Evolutionary conservation across 2,888 invertebrate genomes (phyloP).

Genomic region (Stegophylla sp.): DNA sequence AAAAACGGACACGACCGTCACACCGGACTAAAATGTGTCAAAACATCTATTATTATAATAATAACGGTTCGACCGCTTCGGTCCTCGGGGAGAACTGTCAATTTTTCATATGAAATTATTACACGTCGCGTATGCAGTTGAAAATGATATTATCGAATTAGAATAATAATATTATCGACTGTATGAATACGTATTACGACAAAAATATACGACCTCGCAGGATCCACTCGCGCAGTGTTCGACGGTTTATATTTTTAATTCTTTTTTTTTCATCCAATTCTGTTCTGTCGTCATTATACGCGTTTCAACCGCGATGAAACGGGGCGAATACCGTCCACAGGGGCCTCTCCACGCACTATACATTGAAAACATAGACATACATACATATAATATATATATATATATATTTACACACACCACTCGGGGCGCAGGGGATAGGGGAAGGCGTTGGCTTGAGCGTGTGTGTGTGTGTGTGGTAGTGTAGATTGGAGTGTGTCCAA

Average conservation of each 20-base stretch:
- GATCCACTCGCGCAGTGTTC: neutral
- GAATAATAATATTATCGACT: slow-evolving; percentile 15
- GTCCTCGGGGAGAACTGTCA: neutral
- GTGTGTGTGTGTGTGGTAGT: slow-evolving; percentile 2
- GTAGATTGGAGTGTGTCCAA: slow-evolving; percentile 54
- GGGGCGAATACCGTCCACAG: neutral
- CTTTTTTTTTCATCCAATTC: slow-evolving; percentile 12
- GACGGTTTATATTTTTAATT: neutral
- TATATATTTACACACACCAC: neutral
- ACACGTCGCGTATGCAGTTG: neutral
- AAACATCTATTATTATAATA: neutral
- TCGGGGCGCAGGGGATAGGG: neutral
- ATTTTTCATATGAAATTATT: slow-evolving; percentile 18
- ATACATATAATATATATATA: no score
- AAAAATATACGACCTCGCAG: neutral
- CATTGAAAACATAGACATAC: neutral
- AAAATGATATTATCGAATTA: slow-evolving; percentile 5
- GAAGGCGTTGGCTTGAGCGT: neutral
- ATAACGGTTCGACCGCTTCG: neutral
- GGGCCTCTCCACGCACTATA: no score
- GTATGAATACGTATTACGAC: neutral
- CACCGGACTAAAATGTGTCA: neutral
- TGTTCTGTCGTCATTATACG: slow-evolving; percentile 35
- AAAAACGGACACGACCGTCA: neutral
- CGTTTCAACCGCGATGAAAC: slow-evolving; percentile 8